Percentiles rank a stretch among this genome's conserved stretches.
Evolutionary conservation across 2,113 vertebrate species (phyloP).

Genomic region (Hypanus sabinus): DNA sequence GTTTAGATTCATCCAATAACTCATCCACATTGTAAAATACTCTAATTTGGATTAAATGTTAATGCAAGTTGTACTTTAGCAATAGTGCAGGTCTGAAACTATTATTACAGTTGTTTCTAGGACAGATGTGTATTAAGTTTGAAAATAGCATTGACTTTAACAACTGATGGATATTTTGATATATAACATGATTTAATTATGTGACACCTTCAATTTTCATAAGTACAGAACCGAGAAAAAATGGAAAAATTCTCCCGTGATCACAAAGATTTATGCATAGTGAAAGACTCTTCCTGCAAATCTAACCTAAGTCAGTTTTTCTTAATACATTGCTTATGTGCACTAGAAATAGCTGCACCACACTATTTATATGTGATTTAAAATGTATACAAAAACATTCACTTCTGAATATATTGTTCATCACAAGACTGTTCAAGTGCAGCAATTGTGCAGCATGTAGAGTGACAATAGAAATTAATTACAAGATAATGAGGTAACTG

Average conservation of each 20-base stretch:
- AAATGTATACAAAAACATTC: neutral
- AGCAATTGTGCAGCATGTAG: neutral
- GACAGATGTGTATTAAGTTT: neutral
- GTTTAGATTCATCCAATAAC: neutral
- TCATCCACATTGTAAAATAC: neutral
- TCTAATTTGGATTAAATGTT: slow-evolving; percentile 1
- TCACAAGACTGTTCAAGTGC: neutral
- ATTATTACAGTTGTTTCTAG: neutral
- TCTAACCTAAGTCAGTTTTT: neutral
- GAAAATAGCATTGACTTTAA: neutral
- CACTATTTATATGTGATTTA: neutral
- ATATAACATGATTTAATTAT: neutral
- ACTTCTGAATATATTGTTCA: too few species aligned
- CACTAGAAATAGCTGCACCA: too few species aligned
- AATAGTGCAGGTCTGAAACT: neutral
- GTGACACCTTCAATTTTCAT: neutral
- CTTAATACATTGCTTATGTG: neutral
- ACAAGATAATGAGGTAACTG: too few species aligned
- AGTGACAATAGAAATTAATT: neutral
- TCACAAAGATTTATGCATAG: neutral
- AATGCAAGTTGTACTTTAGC: neutral
- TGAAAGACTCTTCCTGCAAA: neutral
- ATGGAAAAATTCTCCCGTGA: neutral
- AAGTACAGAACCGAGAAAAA: neutral
- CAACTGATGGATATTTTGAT: neutral